phyloP scores from a whole-genome alignment of 2,888 invertebrate genomes.

The Zhuqinia jingwanae region DNA sequence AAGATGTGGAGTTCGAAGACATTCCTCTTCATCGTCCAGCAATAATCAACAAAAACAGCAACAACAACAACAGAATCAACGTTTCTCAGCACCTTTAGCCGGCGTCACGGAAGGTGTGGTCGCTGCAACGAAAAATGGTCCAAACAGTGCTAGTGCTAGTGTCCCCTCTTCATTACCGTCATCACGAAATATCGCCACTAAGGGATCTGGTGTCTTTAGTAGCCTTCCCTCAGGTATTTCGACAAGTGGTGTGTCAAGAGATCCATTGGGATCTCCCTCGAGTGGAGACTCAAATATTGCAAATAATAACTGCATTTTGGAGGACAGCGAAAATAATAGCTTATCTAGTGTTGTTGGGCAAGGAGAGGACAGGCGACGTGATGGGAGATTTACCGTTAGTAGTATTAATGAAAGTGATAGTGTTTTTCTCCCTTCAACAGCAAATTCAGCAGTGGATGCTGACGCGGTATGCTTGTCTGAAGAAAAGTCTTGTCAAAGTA shows the following conservation, averaged over 20 bases:
- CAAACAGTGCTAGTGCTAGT: conserved; percentile 58
- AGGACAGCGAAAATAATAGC: conserved; percentile 56
- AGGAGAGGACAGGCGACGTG: conserved; percentile 52
- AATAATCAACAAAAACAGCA: conserved; percentile 32
- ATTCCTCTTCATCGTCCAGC: conserved; percentile 56
- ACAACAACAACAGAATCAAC: too few species aligned
- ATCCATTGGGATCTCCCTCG: conserved; percentile 45
- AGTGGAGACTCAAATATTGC: conserved; percentile 69
- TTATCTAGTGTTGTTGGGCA: conserved; percentile 37
- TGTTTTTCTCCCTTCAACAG: conserved; percentile 47
- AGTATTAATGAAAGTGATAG: conserved; percentile 71
- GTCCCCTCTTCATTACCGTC: conserved; percentile 48
- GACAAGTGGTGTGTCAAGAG: conserved; percentile 33
- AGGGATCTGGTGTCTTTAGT: conserved; percentile 16
- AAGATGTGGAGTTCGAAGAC: conserved; percentile 47
- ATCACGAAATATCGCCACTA: conserved; percentile 19
- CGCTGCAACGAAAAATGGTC: conserved; percentile 65
- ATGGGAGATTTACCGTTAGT: conserved; percentile 71
- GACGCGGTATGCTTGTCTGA: conserved; percentile 11
- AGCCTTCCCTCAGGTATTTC: conserved; percentile 31
- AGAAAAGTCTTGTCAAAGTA: conserved; percentile 48
- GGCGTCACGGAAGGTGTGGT: conserved; percentile 60
- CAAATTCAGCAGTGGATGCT: neutral
- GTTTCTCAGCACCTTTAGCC: conserved; percentile 57
- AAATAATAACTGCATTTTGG: conserved; percentile 66